Base-by-base conservation (phyloP, 2,888 invertebrate species). In the Chironomus tentans region DNA sequence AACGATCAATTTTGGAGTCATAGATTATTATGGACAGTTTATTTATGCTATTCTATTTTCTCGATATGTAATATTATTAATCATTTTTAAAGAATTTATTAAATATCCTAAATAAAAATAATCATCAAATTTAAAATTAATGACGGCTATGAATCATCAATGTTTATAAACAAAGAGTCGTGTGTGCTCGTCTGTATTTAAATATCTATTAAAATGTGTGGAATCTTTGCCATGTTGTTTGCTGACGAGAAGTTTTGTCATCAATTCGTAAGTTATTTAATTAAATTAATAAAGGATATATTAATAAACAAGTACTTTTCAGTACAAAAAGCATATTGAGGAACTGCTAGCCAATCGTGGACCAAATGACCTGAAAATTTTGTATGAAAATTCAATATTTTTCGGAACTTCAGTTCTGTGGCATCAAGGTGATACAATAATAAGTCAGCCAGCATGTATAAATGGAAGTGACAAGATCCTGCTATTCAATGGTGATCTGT, bases 401-500 rank as follows among this genome's bases (percentile, higher is more conserved):
- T 80, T 83, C 46, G 10, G 6, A 22, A 21, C 4, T 22, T 21
- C 21, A 21, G 92, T 96, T 6, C 85, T 97, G 70, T 95, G 96
- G 92, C 91, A 94, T 83, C 93, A 96, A 85, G 97, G 97, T 3
- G 77, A 78, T 0, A 76, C 82, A 18, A 80, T 89, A 2, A 86
- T 87, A 2, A 79, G 80, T 46, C 97, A 97, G 82, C 97, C 97
- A 0, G 74, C 87, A 28, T 86, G 88, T 81, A 38, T 38, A 38
- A 10, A 38, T 38, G 83, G 83, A 10, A 81, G 86, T 50, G 85
- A 87, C 24, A 90, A 92, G 78, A 81, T 91, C 75, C 85, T 97
- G 76, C 82, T 95, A 22, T 95, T 92, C 86, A 97, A 97, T 86
- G 97, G 97, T 38, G 97, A 98, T 84, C 88, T 95, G 78, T 97